Evolutionary conservation across 2,113 vertebrate genomes (phyloP), one percentile per base, ranked within the genome.

Genomic region (Mesocricetus auratus): DNA sequence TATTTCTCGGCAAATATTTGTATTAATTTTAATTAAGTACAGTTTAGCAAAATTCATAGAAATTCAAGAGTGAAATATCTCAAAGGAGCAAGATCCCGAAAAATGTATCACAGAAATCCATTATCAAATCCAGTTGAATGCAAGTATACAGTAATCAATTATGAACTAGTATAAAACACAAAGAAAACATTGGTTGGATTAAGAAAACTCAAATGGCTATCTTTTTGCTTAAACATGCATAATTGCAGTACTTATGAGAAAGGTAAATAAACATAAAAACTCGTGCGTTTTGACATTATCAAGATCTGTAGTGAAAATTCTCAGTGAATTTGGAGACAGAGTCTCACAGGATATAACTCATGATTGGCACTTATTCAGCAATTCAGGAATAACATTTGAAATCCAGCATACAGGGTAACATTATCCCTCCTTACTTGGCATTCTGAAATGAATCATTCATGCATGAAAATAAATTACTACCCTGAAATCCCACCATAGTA

Each of bases 81-180:
- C 7, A 85, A 3, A 93, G 36, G 66, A 96, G 45, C 24, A 53
- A 16, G 56, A 10, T 90, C 21, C 36, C 17, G 24, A 83, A 11
- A 12, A 91, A 24, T 3, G 0, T 90, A 8, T 13, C 56, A 2
- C 7, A 91, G 79, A 87, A 85, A 78, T 95, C 5, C 3, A 89
- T 81, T 82, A 42, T 31, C 31, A 91, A 50, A 36, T 71, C 3
- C n/a, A 71, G 53, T 91, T 78, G 2, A 68, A 29, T 60, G 19
- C 56, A 95, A 13, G 50, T 85, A 31, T 83, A 93, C 85, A 31
- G 91, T 93, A 85, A 95, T 86, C 17, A 86, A 74, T 93, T 86
- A 86, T 83, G 39, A 86, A 66, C 24, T 64, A 7, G 1, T 31
- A 78, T 39, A 68, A 64, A 93, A 75, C 26, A 88, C 42, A 64